phyloP scores from a whole-genome alignment of 2,797 vertebrate genomes.

The Muscicapa striata region DNA sequence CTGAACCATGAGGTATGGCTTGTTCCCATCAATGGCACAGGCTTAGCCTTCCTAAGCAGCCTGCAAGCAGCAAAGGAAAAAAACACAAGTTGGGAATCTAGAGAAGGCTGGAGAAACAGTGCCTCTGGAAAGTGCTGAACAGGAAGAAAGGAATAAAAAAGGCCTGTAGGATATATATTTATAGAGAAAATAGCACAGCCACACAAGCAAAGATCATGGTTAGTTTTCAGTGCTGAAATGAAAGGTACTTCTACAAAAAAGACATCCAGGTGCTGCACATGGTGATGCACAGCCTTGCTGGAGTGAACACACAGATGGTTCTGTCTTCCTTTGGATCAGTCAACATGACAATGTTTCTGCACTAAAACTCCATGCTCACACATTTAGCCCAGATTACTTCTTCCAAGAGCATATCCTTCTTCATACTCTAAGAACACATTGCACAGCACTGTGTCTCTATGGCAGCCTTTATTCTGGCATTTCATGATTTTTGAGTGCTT shows the following conservation, averaged over 20 bases:
- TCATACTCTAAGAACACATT: neutral
- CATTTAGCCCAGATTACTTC: neutral
- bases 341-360: neutral
- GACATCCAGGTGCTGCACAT: fast-evolving
- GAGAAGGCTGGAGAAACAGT: neutral
- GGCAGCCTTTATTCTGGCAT: neutral
- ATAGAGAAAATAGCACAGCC: fast-evolving
- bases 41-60: neutral
- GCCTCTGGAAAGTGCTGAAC: neutral
- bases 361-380: neutral
- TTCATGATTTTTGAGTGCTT: neutral
- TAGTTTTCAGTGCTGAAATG: neutral
- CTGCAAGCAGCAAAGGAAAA: neutral
- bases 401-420: neutral
- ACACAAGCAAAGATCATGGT: fast-evolving
- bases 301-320: neutral
- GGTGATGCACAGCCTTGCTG: neutral
- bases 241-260: neutral
- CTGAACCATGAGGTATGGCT: neutral
- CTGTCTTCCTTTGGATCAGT: neutral
- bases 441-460: fast-evolving
- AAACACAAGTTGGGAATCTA: fast-evolving
- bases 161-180: neutral
- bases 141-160: neutral
- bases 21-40: neutral